These are phyloP conservation scores for Aphidius gifuensis DNA, from an alignment of 1,140 invertebrate genomes.

Conservation along the genomic window DNA sequence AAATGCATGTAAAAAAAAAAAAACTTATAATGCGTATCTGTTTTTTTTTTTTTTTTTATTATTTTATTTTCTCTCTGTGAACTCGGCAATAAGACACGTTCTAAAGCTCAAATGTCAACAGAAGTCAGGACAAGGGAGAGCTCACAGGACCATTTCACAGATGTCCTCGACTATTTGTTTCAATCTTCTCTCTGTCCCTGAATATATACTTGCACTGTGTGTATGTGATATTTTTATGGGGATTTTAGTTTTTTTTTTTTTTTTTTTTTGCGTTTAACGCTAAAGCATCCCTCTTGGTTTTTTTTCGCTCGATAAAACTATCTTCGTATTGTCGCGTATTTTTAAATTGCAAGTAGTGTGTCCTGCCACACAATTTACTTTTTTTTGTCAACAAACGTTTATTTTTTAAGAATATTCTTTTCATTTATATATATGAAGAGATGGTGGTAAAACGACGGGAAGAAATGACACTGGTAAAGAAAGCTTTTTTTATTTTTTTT, in stretches of 20 bases:
- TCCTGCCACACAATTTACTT: neutral
- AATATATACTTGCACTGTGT: neutral
- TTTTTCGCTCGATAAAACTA: slow-evolving; percentile 3
- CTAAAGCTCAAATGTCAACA: slow-evolving; percentile 31
- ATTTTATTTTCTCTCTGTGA: slow-evolving; percentile 1
- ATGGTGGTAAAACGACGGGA: too few relatives aligned
- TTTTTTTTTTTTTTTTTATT: slow-evolving; percentile 15
- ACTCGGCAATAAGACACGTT: slow-evolving; percentile 26
- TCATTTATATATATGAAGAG: too few relatives aligned
- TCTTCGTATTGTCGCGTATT: too few relatives aligned
- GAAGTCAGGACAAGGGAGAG: slow-evolving; percentile 12
- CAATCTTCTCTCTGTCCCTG: slow-evolving; percentile 15
- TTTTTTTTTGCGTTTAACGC: neutral
- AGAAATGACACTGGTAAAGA: too few relatives aligned
- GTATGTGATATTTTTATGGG: neutral
- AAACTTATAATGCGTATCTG: too few relatives aligned
- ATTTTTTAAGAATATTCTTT: too few relatives aligned
- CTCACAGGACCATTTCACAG: slow-evolving; percentile 14
- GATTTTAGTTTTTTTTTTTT: slow-evolving; percentile 1
- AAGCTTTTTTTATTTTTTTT: too few relatives aligned
- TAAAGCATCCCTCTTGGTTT: neutral
- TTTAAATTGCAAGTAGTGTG: neutral
- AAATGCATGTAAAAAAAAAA: too few relatives aligned
- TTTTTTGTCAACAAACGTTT: too few relatives aligned
- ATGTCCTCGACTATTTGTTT: slow-evolving; percentile 24